Evolutionary conservation across 2,888 invertebrate species (phyloP), one percentile per base, ranked within the genome.

Genomic region (Thera britannica): DNA sequence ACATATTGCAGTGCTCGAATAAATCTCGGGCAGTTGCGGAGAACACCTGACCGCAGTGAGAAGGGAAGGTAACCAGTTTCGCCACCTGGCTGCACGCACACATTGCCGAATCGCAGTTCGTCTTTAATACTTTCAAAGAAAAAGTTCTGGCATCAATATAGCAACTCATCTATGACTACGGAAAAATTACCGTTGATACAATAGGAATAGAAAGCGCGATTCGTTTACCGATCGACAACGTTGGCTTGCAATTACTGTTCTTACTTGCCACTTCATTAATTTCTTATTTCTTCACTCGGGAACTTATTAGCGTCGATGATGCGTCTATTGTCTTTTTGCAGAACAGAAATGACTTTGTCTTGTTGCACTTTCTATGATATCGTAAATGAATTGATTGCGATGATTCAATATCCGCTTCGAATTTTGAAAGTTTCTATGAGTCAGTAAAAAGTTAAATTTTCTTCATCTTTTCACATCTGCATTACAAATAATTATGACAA

Each of bases 11-110:
- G 49, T 23, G n/a, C n/a, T 57, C 48, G 48, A 54, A 60, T 59
- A 44, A 85, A 84, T 85, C 82, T 83, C 77, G 75, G 75, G 79
- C 80, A 81, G 75, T 83, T 77, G 79, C 79, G 74, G 72, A 81
- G 79, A 79, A 79, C 87, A 89, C 84, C 85, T 87, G 87, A 86
- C 83, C 77, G 72, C 80, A 80, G 75, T 73, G 71, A 78, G 79
- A 80, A 80, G 82, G 82, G 81, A 80, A 79, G 76, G 77, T 79
- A 90, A 92, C 90, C 88, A 89, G 91, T 92, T 92, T 87, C 73
- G 71, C 83, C 89, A 89, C 82, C 87, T 89, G 88, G 88, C 78
- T 75, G 73, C 70, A 75, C 76, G 76, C 79, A 75, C 78, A 83
- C 79, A 77, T 77, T 78, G 75, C 78, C 71, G 78, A 82, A 80